Evolutionary conservation across 2,888 invertebrate species (phyloP), one percentile per base, ranked within the genome.

Genomic region (Baccha elongata): DNA sequence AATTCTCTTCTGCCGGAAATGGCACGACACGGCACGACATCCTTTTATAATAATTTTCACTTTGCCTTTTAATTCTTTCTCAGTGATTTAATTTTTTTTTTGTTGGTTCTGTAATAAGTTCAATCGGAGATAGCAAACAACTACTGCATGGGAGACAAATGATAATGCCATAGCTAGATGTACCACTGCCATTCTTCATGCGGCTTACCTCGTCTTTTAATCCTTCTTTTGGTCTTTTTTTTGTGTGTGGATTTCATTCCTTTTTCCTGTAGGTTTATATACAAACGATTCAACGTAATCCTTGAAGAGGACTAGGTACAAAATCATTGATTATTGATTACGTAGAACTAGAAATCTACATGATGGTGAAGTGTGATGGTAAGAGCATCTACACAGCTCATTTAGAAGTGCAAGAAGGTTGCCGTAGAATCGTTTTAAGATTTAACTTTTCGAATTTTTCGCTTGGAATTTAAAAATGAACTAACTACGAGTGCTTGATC

Each of bases 41-140:
- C 32, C 67, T 40, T 58, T 46, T 32, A n/a, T 74, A 50, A 15
- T 46, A 52, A 62, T 60, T 48, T 53, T 64, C 29, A 10, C 11
- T 60, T 72, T 58, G 26, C 4, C 7, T 42, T 42, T 58, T 55
- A 37, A 37, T 37, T 8, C 55, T 7, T 23, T 26, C 23, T 11
- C 7, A 11, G 26, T 26, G 26, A 4, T 0, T n/a, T 50, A 13
- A 29, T 19, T 15, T 15, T 11, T 52, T 35, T 11, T 46, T n/a
- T 21, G 15, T 15, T 55, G 26, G 15, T 15, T 17, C 8, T 48
- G 67, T 48, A 68, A 73, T 44, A 67, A 62, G 53, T 73, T 72
- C 52, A 79, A 79, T 79, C 67, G 73, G 46, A 60, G 58, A 72
- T 67, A 72, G 44, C 78, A 79, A 79, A 67, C 72, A 72, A 65